These are phyloP conservation scores for Tethya wilhelma DNA, from an alignment of 37 sponge, comb jelly and placozoan species.

Conservation along the genomic window DNA sequence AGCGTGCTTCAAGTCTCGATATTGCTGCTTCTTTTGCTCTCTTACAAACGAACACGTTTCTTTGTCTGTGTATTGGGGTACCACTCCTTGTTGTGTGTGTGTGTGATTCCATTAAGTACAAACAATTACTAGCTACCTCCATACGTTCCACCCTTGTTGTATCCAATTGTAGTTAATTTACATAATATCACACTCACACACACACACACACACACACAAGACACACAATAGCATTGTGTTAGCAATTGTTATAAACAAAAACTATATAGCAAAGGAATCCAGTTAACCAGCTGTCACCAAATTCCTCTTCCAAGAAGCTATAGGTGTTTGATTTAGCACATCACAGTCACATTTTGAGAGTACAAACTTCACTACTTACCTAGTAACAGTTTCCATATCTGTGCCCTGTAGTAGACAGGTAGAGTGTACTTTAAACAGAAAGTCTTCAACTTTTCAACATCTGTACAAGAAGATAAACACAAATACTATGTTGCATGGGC, in stretches of 20 bases:
- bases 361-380: too few relatives aligned
- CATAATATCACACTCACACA: too few relatives aligned
- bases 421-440: constrained; percentile 59
- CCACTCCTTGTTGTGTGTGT: constrained; percentile 36
- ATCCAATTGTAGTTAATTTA: too few relatives aligned
- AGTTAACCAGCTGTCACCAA: too few relatives aligned
- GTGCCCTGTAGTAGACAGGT: constrained; percentile 31
- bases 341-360: too few relatives aligned
- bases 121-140: background rate
- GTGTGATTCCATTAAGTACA: background rate
- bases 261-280: too few relatives aligned
- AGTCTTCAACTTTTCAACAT: constrained; percentile 38
- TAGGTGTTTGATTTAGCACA: too few relatives aligned
- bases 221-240: background rate
- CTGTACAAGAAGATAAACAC: constrained; percentile 8
- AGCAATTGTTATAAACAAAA: background rate
- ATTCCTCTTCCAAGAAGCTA: too few relatives aligned
- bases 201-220: background rate
- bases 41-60: constrained; percentile 37
- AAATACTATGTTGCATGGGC: too few relatives aligned
- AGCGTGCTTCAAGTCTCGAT: constrained; percentile 37
- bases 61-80: constrained; percentile 35
- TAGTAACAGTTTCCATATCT: constrained; percentile 56
- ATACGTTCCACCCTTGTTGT: too few relatives aligned
- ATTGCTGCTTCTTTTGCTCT: constrained; percentile 35